Evolutionary conservation across 2,113 vertebrate species (phyloP).

Genomic region (Neodontobutis hainanensis): DNA sequence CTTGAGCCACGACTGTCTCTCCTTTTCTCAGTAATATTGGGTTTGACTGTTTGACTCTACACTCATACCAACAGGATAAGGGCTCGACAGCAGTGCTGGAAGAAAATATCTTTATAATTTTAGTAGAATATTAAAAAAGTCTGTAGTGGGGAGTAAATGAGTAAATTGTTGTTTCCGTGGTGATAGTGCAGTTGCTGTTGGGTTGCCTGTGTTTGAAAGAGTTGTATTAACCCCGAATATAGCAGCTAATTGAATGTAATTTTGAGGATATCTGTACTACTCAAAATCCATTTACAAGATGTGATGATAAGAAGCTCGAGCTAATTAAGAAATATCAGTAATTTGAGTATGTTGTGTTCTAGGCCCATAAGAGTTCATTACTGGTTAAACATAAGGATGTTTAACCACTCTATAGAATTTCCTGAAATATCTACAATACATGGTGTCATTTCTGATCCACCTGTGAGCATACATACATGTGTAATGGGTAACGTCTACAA

Average conservation of each 20-base stretch:
- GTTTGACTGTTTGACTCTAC: conserved; percentile 10
- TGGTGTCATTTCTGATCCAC: not conserved
- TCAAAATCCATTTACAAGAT: too few relatives aligned
- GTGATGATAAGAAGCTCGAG: too few relatives aligned
- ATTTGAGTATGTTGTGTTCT: too few relatives aligned
- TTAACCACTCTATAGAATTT: not conserved
- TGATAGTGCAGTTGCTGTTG: not conserved
- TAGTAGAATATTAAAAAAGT: not conserved
- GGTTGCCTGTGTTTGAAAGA: not conserved
- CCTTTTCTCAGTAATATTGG: conserved; percentile 11
- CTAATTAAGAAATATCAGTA: too few relatives aligned
- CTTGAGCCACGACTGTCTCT: conserved; percentile 37
- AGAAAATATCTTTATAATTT: not conserved
- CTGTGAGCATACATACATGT: not conserved
- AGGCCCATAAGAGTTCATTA: not conserved
- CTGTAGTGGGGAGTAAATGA: not conserved
- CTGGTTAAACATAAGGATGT: not conserved
- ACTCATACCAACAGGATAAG: not conserved
- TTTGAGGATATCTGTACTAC: too few relatives aligned
- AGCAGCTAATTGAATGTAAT: not conserved
- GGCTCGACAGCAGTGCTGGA: not conserved
- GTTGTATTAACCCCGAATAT: not conserved
- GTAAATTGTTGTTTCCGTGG: not conserved
- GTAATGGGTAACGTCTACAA: conserved; percentile 23
- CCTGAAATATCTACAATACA: not conserved